Evolutionary conservation across 2,888 invertebrate species (phyloP).

Genomic region (Ceramica pisi): DNA sequence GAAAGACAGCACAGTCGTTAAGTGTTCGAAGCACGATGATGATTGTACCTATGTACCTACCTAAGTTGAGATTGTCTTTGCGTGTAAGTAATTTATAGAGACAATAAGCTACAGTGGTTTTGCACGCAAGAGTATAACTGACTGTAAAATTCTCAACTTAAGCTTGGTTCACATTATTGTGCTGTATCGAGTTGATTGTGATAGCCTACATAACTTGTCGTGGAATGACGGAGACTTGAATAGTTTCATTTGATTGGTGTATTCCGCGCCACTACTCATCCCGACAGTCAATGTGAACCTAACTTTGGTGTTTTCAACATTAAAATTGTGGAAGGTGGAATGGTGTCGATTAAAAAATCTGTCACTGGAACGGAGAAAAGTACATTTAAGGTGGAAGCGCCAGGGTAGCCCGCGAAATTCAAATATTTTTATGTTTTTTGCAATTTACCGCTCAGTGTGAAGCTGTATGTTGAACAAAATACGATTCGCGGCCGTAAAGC

Average conservation of each 20-base stretch:
- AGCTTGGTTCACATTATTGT: background rate
- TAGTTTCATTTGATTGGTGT: background rate
- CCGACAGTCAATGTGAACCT: background rate
- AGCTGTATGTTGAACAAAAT: too few relatives aligned
- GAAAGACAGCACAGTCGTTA: constrained; percentile 19
- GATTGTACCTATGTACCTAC: background rate
- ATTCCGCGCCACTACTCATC: background rate
- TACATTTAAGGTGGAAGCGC: too few relatives aligned
- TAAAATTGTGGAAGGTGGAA: background rate
- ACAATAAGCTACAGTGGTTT: background rate
- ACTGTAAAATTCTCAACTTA: constrained; percentile 10
- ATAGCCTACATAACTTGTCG: background rate
- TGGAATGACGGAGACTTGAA: background rate
- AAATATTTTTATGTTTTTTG: too few relatives aligned
- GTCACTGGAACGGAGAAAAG: too few relatives aligned
- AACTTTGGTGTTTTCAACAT: background rate
- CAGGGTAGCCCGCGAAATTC: too few relatives aligned
- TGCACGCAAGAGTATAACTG: constrained; percentile 36
- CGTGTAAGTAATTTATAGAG: constrained; percentile 43
- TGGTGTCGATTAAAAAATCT: background rate
- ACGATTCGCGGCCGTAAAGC: too few relatives aligned
- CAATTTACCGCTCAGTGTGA: too few relatives aligned
- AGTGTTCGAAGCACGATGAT: background rate
- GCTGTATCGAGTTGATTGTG: background rate
- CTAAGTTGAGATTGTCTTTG: constrained; percentile 31